Base-by-base conservation (phyloP, 1,140 invertebrate genomes). In the Psilanteris sp. region DNA sequence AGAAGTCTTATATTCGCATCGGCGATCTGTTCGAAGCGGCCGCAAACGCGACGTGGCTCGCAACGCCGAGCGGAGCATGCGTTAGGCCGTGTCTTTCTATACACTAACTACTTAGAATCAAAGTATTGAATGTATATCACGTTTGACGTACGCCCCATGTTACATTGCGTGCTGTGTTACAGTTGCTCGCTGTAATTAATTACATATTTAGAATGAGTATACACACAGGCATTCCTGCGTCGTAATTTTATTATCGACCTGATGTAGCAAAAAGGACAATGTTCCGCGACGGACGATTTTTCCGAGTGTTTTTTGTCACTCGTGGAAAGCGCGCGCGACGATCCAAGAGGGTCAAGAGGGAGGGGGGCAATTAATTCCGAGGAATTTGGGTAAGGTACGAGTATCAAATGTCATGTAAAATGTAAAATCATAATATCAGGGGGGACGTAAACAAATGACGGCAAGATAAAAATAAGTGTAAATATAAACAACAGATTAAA, bases 91-190 rank as follows among this genome's bases (percentile, higher is more conserved):
- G 57, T 61, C 67, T 61, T 44, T 71, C 48, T 32, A 32, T 39
- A 37, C 39, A 43, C 39, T 29, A 78, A 81, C 57, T 74, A 74
- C 74, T 77, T 72, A 57, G 70, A 81, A 78, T 77, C 71, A 54
- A 64, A 61, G 34, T 66, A 81, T 72, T 37, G 66, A 46, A 29
- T 76, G 78, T 81, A 80, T 81, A 81, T 81, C 77, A 80, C 66
- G 66, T 81, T 81, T 73, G 80, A 81, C 77, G 72, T 71, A 46
- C 62, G 43, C 50, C 62, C 67, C 71, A 72, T 57, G 61, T 72
- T 62, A 74, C 73, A 41, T 67, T 57, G 57, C 77, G 39, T 71
- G 79, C 70, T 70, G 48, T 72, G 79, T 80, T 64, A 70, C 67
- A 79, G 70, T 39, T 43, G 66, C 20, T 55, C 44, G 13, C 26